A percentile compares a stretch with the other conserved stretches of the same genome.
Conservation (phyloP, 2,888 invertebrate genomes). For the Eupeodes luniger region DNA sequence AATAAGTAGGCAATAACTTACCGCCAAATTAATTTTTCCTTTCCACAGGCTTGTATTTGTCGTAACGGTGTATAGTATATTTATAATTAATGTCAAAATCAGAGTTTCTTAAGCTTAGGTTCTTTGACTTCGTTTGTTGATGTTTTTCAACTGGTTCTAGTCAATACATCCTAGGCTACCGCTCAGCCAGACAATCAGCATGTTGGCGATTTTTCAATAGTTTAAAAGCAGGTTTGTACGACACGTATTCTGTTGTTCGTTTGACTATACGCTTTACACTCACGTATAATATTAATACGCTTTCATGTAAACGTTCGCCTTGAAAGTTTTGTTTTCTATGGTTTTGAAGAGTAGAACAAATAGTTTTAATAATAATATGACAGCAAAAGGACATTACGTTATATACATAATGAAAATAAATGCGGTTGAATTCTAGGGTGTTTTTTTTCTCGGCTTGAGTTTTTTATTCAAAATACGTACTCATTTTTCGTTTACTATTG, state of each 20-base stretch:
- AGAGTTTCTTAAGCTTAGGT: too few species aligned
- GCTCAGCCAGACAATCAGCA: too few species aligned
- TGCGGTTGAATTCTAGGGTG: constrained; percentile 6
- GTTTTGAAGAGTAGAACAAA: constrained; percentile 3
- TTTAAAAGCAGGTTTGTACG: not conserved
- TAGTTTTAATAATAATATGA: constrained; percentile 14
- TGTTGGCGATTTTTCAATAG: too few species aligned
- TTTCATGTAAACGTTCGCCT: not conserved
- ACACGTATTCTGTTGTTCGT: not conserved
- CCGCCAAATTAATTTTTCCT: too few species aligned
- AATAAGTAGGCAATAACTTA: too few species aligned
- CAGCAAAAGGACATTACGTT: not conserved
- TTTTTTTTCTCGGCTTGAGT: not conserved
- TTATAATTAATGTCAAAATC: too few species aligned
- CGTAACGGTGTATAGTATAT: too few species aligned
- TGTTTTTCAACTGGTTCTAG: too few species aligned
- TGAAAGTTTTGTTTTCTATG: constrained; percentile 3
- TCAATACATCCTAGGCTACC: too few species aligned
- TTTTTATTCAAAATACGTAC: not conserved
- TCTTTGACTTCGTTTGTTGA: too few species aligned
- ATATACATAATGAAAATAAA: not conserved
- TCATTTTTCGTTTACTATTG: not conserved
- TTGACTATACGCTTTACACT: not conserved
- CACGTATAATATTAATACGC: not conserved
- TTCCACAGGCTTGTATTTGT: too few species aligned